phyloP scores from a whole-genome alignment of 2,797 vertebrate genomes.

The Austrolebias charrua region DNA sequence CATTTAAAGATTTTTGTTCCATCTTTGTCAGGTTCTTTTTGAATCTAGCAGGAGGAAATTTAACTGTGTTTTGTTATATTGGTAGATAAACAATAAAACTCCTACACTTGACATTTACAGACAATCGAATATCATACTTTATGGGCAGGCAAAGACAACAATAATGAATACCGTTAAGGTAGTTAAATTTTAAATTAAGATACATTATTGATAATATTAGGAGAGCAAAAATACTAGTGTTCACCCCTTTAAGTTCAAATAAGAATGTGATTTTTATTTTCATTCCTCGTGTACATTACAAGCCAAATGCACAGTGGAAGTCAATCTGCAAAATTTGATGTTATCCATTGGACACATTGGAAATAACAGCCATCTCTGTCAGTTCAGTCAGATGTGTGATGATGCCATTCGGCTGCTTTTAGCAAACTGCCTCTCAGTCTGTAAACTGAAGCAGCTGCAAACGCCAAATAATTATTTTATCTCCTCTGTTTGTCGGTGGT shows the following conservation, averaged over 20 bases:
- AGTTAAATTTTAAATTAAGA: neutral
- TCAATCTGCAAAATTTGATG: neutral
- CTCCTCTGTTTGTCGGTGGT: constrained; percentile 7
- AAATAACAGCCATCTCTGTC: constrained; percentile 18
- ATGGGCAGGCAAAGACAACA: neutral
- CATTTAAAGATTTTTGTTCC: too few relatives aligned
- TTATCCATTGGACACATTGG: too few relatives aligned
- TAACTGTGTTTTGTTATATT: neutral
- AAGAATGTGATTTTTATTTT: neutral
- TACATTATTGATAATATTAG: neutral
- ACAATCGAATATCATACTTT: neutral
- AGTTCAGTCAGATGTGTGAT: constrained; percentile 25
- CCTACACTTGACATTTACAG: neutral
- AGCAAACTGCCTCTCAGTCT: constrained; percentile 59
- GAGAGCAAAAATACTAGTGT: neutral
- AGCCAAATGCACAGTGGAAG: neutral
- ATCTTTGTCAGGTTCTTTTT: neutral
- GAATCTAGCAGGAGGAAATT: neutral
- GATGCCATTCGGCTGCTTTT: constrained; percentile 58
- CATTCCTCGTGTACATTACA: neutral
- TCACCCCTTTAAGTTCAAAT: too few relatives aligned
- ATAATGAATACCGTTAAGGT: neutral
- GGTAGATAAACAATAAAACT: neutral
- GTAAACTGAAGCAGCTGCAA: constrained; percentile 52
- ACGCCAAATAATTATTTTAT: constrained; percentile 4